Evolutionary conservation across 2,113 vertebrate species (phyloP), one percentile per base, ranked within the genome.

Genomic region (Pedionomus torquatus): DNA sequence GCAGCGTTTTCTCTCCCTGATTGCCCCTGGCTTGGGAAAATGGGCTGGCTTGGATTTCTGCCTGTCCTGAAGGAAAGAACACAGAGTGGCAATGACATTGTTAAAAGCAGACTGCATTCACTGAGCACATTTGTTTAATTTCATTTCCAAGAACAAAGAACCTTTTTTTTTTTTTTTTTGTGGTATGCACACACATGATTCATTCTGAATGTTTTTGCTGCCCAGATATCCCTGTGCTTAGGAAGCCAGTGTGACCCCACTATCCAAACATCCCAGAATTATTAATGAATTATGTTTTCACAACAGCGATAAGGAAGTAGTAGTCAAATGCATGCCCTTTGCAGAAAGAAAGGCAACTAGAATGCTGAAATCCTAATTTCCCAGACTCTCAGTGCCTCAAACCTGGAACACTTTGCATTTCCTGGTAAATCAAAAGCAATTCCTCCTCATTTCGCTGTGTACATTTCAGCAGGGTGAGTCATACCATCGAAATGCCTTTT

Each of bases 151-250:
- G 49, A 87, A 44, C 58, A 91, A 86, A 39, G 58, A 83, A 69
- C 31, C 8, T 90, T 25, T 41, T 65, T 85, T 33, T 68, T 46
- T 96, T 95, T 90, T 85, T 33, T 68, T 46, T 96, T 95, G 88
- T 88, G 31, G 66, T 74, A 28, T 43, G 58, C 30, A 88, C 57
- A 37, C 10, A 79, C 41, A 54, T 63, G 66, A 80, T 69, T 84
- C 57, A 80, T 89, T 84, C 44, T 76, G 31, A 87, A 65, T 7
- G 6, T 7, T 90, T 94, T n/a, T 90, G 19, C 63, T 83, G 57
- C 49, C 39, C 54, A 57, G 21, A 49, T 74, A 80, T 37, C 58
- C 60, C 74, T 8, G 3, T 80, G 55, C 33, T 66, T 77, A 81
- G 37, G 21, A 7, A 69, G 23, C 30, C 37, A 74, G 30, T 48